Base-by-base conservation (phyloP, 2,113 vertebrate species). In the Lynx canadensis region DNA sequence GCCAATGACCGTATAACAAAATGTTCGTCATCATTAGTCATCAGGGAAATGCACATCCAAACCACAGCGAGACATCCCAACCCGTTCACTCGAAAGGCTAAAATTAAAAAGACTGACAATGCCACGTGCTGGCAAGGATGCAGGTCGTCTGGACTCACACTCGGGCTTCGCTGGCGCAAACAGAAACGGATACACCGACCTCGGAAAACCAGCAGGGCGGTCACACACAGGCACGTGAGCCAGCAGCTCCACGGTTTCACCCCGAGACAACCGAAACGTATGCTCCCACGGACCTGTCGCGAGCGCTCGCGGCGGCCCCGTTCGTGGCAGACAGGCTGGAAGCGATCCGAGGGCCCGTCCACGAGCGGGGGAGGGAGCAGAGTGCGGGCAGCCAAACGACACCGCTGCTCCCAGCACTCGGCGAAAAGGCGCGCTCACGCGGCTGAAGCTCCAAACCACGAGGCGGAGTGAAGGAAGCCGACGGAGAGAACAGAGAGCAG, bases 401-500 rank as follows among this genome's bases (percentile, higher is more conserved):
- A 19, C 25, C 6, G 3, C 16, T 7, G 15, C 18, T 29, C 55
- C 9, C 3, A 5, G 5, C 38, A 15, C 45, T 5, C 27, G n/a
- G 60, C 45, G 36, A n/a, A 25, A 85, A 33, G 31, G 38, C 13
- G 29, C 25, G 0, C 1, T 18, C 10, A 6, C 4, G 1, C 0
- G 33, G 45, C 4, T 21, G 13, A 23, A 11, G 8, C 83, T 85
- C 78, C 5, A 19, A 41, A 36, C 10, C 11, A 45, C 4, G 5
- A 3, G 3, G 2, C 33, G 1, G 3, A 3, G 2, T 9, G 48
- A 48, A 38, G 52, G 66, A 18, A 74, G 48, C 21, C 4, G 23
- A 27, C 7, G 0, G 3, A 9, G 45, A 4, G 10, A 29, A 27
- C 9, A 0, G 3, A 11, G 36, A 4, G 10, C 1, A 7, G 45